Base-by-base conservation (phyloP, 2,888 invertebrate species). In the Rapana venosa region DNA sequence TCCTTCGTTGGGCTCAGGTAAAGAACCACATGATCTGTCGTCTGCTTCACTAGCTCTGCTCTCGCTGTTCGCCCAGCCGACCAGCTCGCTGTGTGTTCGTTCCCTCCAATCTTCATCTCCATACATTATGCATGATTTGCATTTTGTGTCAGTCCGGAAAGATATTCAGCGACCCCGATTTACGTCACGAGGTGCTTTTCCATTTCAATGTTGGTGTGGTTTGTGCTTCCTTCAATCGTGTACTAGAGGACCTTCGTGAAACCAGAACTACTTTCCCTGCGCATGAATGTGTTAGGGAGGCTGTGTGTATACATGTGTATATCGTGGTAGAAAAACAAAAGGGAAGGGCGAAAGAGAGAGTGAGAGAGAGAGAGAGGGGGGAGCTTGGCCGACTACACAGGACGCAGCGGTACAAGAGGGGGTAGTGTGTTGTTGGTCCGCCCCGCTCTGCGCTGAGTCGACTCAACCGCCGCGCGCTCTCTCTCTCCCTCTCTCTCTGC, bases 81-180 rank as follows among this genome's bases (percentile, higher is more conserved):
- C 32, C 32, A 79, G 35, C 15, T 47, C 81, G 36, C 81, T n/a
- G 36, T 83, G 81, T 83, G 22, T 83, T 36, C 36, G 26, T 36
- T 83, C 47, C 36, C 47, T 83, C 26, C 81, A 47, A 47, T 11
- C 47, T 47, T 83, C 36, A 35, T 32, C 66, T 47, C 58, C 35
- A 74, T 87, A 87, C 47, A 74, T 87, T 74, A 87, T n/a, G 87
- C 87, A 87, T 47, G 22, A 87, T 87, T 87, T 87, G 87, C 87
- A 87, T 87, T 87, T 87, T 70, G 47, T 87, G 36, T n/a, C 74
- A 26, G 87, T 74, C 66, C 74, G 87, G n/a, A 36, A 66, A 47
- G 74, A 20, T 74, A 87, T 70, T 32, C n/a, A 47, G 32, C 74
- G 87, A 86, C 66, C 87, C 47, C 70, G n/a, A 22, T 87, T 70